Percentiles rank a stretch among this genome's conserved stretches.
These are phyloP conservation scores for Macrostomum lignano DNA, from an alignment of 1,140 invertebrate genomes.

Conservation along the genomic window DNA sequence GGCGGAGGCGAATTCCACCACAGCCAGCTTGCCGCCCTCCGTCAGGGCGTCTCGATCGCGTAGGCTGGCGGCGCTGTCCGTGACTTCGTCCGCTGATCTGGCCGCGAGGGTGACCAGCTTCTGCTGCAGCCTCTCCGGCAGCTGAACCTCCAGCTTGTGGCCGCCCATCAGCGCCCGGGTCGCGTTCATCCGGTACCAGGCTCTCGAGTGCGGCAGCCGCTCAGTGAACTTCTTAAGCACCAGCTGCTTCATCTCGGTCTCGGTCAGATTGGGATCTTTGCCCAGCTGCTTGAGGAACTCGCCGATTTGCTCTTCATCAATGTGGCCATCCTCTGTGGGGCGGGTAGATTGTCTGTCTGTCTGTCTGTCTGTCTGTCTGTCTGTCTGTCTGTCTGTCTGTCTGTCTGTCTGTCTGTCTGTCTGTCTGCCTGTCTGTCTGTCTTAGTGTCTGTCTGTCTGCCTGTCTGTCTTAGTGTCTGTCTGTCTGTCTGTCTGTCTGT, in stretches of 20 bases:
- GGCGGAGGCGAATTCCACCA: constrained; percentile 34
- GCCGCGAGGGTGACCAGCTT: constrained; percentile 1
- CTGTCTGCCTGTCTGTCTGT: too few species aligned
- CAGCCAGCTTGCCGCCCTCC: constrained; percentile 19
- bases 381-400: too few species aligned
- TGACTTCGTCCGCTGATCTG: neutral
- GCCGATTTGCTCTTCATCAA: too few species aligned
- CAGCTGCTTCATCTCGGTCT: constrained; percentile 34
- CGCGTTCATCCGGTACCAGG: constrained; percentile 37
- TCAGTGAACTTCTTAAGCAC: constrained; percentile 33
- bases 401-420: too few species aligned
- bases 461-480: too few species aligned
- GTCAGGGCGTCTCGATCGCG: constrained; percentile 10
- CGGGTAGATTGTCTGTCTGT: too few species aligned
- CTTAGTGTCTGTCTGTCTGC: too few species aligned
- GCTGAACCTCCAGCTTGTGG: constrained; percentile 10
- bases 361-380: too few species aligned
- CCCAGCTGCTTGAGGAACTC: constrained; percentile 27
- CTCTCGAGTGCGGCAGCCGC: constrained; percentile 29
- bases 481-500: too few species aligned
- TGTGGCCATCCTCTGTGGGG: neutral
- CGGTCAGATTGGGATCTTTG: constrained; percentile 31
- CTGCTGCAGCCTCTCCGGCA: constrained; percentile 8
- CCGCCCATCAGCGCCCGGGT: constrained; percentile 32
- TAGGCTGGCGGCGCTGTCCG: constrained; percentile 2